A percentile compares a stretch with the other conserved stretches of the same genome.
Conservation (phyloP, 2,888 invertebrate species). For the Acanthosepion lycidas region DNA sequence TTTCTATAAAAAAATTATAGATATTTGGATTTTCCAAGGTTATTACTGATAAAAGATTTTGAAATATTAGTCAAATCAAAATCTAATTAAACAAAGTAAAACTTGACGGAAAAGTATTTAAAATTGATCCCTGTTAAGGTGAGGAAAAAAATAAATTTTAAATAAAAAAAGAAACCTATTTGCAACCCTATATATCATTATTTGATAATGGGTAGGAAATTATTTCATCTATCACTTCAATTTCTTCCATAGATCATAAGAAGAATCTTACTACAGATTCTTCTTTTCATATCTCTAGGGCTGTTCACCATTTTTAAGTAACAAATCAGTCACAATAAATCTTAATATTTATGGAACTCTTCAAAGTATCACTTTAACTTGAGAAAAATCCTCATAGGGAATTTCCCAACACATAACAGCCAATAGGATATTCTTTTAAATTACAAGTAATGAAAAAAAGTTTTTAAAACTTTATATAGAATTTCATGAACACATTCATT, state of each 20-base stretch:
- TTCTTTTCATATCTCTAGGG: not conserved
- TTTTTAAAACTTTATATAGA: not conserved
- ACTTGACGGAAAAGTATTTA: not conserved
- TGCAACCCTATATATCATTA: too few species aligned
- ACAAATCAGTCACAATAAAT: not conserved
- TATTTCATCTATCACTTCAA: too few species aligned
- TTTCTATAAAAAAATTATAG: too few species aligned
- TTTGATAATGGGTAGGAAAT: too few species aligned
- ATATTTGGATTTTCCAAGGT: too few species aligned
- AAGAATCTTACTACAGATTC: not conserved
- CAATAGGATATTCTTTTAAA: not conserved
- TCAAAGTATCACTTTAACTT: not conserved
- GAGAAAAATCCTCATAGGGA: not conserved
- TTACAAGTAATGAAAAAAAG: not conserved
- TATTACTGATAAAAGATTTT: too few species aligned
- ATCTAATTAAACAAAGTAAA: too few species aligned
- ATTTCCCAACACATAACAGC: too few species aligned
- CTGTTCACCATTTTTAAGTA: not conserved
- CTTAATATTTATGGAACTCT: not conserved
- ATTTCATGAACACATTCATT: not conserved
- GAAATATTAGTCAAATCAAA: too few species aligned
- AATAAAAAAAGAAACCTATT: not conserved
- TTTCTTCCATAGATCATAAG: too few species aligned
- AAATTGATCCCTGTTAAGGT: not conserved
- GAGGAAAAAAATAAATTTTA: not conserved